Evolutionary conservation across 2,888 invertebrate genomes (phyloP).

Genomic region (Tryphoninae sp.): DNA sequence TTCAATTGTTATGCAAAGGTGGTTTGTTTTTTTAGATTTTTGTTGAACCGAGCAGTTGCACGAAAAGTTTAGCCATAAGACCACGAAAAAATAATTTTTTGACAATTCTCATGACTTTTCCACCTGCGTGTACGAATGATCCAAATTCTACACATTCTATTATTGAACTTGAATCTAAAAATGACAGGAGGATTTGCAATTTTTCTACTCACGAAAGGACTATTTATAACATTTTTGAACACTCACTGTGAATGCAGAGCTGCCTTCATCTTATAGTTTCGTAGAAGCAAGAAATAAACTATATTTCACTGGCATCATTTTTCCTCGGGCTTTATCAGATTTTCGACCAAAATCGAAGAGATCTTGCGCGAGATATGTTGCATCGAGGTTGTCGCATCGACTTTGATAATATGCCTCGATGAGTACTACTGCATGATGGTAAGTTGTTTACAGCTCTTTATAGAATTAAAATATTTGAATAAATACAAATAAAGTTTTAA

Average conservation of each 20-base stretch:
- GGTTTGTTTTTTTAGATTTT: neutral
- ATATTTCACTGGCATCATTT: neutral
- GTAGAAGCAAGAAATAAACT: neutral
- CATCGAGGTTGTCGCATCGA: conserved; percentile 73
- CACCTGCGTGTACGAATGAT: no score
- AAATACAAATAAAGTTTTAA: neutral
- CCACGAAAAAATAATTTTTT: no score
- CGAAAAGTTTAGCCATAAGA: neutral
- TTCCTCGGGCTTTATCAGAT: conserved; percentile 63
- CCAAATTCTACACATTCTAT: no score
- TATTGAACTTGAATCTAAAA: no score
- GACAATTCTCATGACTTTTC: no score
- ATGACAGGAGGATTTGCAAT: neutral
- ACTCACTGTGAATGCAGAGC: neutral
- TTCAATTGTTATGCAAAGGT: neutral
- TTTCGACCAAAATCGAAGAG: conserved; percentile 69
- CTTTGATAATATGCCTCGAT: conserved; percentile 75
- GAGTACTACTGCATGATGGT: conserved; percentile 75
- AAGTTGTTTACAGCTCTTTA: conserved; percentile 12
- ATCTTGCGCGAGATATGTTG: conserved; percentile 72
- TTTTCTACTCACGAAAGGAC: neutral
- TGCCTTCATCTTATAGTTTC: neutral
- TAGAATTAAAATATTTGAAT: conserved; percentile 14
- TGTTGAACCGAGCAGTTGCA: neutral
- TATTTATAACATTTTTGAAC: neutral